These are phyloP conservation scores for Alosa sapidissima DNA, from an alignment of 2,797 vertebrate species.

Conservation along the genomic window DNA sequence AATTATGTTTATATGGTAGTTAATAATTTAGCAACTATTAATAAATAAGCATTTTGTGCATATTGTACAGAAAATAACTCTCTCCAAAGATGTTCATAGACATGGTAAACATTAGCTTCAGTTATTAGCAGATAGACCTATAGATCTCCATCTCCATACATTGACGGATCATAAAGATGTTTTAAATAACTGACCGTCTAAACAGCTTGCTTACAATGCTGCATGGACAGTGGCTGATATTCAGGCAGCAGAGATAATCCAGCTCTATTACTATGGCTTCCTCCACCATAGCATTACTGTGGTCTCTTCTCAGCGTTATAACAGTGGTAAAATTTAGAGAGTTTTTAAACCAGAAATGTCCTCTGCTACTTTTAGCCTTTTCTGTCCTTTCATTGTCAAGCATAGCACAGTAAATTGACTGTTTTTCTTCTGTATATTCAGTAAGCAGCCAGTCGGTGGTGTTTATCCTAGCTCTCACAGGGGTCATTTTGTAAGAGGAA, in stretches of 20 bases:
- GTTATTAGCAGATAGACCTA: not conserved
- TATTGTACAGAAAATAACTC: not conserved
- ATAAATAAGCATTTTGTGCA: not conserved
- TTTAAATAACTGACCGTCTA: not conserved
- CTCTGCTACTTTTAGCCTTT: not conserved
- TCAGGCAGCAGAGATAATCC: too few relatives aligned
- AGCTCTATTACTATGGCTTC: too few relatives aligned
- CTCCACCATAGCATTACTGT: not conserved
- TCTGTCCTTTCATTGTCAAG: not conserved
- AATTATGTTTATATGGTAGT: not conserved
- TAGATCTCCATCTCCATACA: not conserved
- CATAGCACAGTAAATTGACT: not conserved
- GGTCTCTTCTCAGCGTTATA: not conserved
- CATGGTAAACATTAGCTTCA: not conserved
- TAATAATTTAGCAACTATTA: not conserved
- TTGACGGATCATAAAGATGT: not conserved
- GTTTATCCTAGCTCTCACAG: not conserved
- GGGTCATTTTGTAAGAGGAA: conserved; percentile 8
- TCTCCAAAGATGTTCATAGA: not conserved
- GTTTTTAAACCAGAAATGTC: not conserved
- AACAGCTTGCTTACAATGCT: not conserved
- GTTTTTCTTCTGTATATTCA: not conserved
- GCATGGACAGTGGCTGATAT: too few relatives aligned
- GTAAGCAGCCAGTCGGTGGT: not conserved
- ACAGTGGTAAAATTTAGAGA: not conserved